These are phyloP conservation scores for Urosaurus nigricauda DNA, from an alignment of 2,797 vertebrate genomes.

Conservation along the genomic window DNA sequence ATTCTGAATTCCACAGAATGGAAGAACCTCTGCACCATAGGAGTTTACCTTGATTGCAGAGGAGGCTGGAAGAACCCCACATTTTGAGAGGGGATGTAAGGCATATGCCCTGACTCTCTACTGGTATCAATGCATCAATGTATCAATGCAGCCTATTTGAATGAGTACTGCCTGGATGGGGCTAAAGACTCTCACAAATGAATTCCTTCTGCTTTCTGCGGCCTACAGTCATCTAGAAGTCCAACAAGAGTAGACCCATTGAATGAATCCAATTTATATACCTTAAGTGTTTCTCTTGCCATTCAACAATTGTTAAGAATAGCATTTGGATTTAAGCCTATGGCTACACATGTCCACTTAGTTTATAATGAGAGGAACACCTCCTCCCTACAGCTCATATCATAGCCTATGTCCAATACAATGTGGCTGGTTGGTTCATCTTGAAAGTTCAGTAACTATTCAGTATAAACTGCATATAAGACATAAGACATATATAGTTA, in stretches of 20 bases:
- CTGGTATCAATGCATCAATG: background rate
- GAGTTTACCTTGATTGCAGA: background rate
- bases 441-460: no score
- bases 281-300: no score
- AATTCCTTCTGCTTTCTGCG: background rate
- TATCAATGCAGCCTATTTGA: no score
- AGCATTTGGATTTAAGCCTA: background rate
- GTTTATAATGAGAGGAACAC: conserved; percentile 48
- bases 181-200: background rate
- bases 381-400: conserved; percentile 49
- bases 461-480: no score
- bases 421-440: no score
- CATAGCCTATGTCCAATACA: no score
- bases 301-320: no score
- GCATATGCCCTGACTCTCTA: background rate
- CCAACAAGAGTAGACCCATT: no score
- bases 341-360: conserved; percentile 17
- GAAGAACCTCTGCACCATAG: background rate
- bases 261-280: no score
- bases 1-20: background rate
- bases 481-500: background rate
- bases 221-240: no score
- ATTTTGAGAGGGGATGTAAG: background rate
- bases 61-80: background rate
- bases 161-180: background rate